Evolutionary conservation across 2,888 invertebrate species (phyloP), one percentile per base, ranked within the genome.

Genomic region (Agriopis marginaria): DNA sequence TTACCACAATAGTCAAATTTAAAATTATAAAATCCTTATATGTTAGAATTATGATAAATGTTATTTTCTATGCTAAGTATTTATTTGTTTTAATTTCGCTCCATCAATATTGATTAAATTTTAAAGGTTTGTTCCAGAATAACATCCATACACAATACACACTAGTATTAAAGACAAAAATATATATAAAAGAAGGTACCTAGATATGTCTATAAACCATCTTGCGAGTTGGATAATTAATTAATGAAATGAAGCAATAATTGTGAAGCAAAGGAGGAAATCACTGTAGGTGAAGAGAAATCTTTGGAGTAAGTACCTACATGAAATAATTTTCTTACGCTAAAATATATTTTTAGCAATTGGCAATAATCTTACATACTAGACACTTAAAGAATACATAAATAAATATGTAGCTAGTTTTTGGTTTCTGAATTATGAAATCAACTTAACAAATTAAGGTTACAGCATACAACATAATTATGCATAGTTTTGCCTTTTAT

Each of bases 291-390:
- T 32, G 32, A 32, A 53, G 53, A 51, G 3, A 51, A 23, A 51
- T 23, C 32, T 53, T 53, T 53, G 32, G 32, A 53, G 53, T 54
- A 54, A 54, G 54, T 54, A 54, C 17, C 17, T 2, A 23, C n/a
- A 40, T 32, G 0, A 6, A 17, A 47, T 14, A 53, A 0, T 53
- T 12, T 53, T 53, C 32, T 53, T 32, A 53, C 14, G 10, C 23
- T 54, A 54, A 32, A 32, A 32, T 2, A 40, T 9, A n/a, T 54
- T n/a, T 12, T 51, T 51, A 45, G 45, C 45, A 45, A 7, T 10
- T 17, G 11, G 32, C 17, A 54, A 40, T 32, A 4, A 51, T 12
- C 39, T 40, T 40, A 54, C 39, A 54, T 5, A n/a, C 54, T 40
- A 54, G 11, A 5, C 42, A 9, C 42, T 42, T 42, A 42, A 42